Base-by-base conservation (phyloP, 35 echinoderm and acorn worm species). In the Hemicentrotus pulcherrimus region DNA sequence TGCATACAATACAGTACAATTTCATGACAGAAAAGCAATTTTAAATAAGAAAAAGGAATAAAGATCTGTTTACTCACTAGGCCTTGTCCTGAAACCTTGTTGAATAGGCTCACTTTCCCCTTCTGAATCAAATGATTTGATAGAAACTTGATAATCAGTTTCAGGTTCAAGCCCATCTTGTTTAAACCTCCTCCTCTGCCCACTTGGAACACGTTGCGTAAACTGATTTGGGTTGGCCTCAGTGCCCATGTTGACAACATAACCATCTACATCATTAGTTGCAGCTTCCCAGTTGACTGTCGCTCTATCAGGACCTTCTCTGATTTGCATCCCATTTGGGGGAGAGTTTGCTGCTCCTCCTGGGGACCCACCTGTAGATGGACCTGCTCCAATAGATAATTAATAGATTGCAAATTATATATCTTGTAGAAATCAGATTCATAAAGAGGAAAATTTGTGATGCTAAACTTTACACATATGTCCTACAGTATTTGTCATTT, bases 71-170 rank as follows among this genome's bases (percentile, higher is more conserved):
- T 28, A 28, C 65, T n/a, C 19, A 78, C 65, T 78, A 78, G 65
- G 65, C 22, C 65, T 78, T 22, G 88, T 90, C 88, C 88, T 90
- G 24, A 90, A 41, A 2, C 32, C 88, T 47, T 90, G 88, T 47
- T 90, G 12, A 15, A 90, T 41, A 41, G 88, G 88, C 31, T 90
- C 12, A 90, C 88, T 90, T 41, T 90, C 88, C 32, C 88, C 88
- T 3, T 33, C 88, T 33, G 88, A 90, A 41, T 90, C 46, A 41
- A 35, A 47, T 15, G 88, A 90, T 14, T 90, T 90, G 32, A 90
- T 33, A 33, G 88, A 90, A 90, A 90, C 88, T 47, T 41, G 32
- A 90, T 90, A 90, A 90, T 90, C 88, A 32, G 32, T 90, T 33
- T 47, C 88, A 35, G 88, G 88, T 41, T 90, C 32, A 41, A 90